Evolutionary conservation across 2,113 vertebrate genomes (phyloP).

Genomic region (Sturnira hondurensis): DNA sequence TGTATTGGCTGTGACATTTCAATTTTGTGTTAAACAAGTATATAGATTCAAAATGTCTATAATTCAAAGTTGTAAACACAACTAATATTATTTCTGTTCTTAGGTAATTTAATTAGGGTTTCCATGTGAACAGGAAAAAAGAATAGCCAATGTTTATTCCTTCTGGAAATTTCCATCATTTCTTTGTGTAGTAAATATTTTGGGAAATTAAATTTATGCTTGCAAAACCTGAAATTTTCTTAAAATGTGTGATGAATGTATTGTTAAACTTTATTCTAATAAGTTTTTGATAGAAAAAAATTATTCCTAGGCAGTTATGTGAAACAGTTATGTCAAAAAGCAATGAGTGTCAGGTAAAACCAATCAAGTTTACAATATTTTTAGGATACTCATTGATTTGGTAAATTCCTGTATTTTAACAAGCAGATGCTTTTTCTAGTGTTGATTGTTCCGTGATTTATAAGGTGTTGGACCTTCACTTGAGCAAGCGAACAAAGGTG

Average conservation of each 20-base stretch:
- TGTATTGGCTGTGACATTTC: background rate
- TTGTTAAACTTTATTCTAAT: constrained; percentile 6
- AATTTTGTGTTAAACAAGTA: background rate
- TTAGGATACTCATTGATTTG: background rate
- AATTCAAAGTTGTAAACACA: constrained; percentile 5
- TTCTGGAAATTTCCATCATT: background rate
- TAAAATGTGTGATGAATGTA: background rate
- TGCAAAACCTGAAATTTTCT: background rate
- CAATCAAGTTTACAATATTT: background rate
- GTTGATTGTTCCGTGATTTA: background rate
- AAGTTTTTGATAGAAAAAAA: background rate
- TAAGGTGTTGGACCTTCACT: background rate
- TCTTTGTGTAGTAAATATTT: constrained; percentile 17
- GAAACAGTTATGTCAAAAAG: background rate
- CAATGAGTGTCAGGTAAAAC: background rate
- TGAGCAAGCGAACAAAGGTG: background rate
- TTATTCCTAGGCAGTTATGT: background rate
- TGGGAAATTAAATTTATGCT: background rate
- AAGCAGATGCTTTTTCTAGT: background rate
- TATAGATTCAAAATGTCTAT: background rate
- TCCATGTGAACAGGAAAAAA: background rate
- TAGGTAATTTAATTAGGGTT: constrained; percentile 3
- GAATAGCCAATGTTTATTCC: background rate
- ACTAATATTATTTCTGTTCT: background rate
- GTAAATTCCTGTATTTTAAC: background rate